Percentiles rank a stretch among this genome's conserved stretches.
Conservation (phyloP, 2,113 vertebrate species). For the Suncus etruscus region DNA sequence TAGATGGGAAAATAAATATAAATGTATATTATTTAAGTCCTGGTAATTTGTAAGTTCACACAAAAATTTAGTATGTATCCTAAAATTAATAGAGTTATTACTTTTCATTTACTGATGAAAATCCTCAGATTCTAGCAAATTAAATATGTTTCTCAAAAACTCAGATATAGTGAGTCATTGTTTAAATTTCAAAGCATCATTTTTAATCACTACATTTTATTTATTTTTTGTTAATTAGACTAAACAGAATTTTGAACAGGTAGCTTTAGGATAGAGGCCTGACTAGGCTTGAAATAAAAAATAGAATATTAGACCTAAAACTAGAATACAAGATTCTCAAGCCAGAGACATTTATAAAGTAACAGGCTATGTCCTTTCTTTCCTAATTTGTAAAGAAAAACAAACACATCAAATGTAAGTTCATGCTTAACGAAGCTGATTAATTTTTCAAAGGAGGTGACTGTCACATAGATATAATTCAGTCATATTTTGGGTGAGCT, state of each 20-base stretch:
- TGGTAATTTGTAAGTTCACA: background rate
- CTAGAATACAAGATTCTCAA: background rate
- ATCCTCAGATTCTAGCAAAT: background rate
- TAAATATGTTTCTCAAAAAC: background rate
- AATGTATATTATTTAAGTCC: background rate
- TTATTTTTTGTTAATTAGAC: background rate
- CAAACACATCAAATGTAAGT: conserved; percentile 66
- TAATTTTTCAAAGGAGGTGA: conserved; percentile 80
- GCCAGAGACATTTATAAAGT: background rate
- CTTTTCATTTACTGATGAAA: background rate
- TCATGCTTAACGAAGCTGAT: conserved; percentile 82
- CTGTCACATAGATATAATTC: conserved; percentile 82
- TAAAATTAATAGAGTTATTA: background rate
- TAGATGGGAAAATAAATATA: background rate
- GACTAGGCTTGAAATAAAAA: background rate
- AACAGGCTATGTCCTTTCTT: background rate
- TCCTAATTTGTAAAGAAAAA: background rate
- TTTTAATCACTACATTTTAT: background rate
- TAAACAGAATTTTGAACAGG: background rate
- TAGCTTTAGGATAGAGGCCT: background rate
- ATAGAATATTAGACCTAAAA: background rate
- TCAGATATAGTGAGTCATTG: background rate
- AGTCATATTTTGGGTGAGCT: conserved; percentile 79
- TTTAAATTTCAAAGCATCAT: background rate
- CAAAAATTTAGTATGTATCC: background rate